These are phyloP conservation scores for Tryphoninae sp. DNA, from an alignment of 2,888 invertebrate species.

Conservation along the genomic window DNA sequence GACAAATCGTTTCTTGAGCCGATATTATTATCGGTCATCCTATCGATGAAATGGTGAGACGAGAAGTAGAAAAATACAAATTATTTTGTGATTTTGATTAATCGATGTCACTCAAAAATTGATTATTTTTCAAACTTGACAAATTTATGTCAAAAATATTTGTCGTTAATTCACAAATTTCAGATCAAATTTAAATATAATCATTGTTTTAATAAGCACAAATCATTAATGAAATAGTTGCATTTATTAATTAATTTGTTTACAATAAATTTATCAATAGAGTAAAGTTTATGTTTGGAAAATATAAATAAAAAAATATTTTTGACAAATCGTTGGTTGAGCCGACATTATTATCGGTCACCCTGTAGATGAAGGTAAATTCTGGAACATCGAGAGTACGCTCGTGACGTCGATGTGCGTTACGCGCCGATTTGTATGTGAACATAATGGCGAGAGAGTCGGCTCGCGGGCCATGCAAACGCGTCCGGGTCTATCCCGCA, in stretches of 20 bases:
- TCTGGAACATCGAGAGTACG: conserved; percentile 2
- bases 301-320: neutral
- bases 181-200: too few species aligned
- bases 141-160: neutral
- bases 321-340: neutral
- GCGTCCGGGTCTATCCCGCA: conserved; percentile 44
- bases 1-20: neutral
- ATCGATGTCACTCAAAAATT: neutral
- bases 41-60: neutral
- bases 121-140: neutral
- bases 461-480: conserved; percentile 2
- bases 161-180: neutral
- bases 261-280: neutral
- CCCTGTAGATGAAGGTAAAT: conserved; percentile 14
- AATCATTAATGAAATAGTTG: too few species aligned
- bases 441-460: conserved; percentile 20
- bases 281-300: neutral
- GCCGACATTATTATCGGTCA: neutral
- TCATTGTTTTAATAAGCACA: too few species aligned
- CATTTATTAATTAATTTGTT: too few species aligned
- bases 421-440: conserved; percentile 14
- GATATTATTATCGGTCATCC: too few species aligned
- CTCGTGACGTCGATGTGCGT: neutral
- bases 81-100: neutral
- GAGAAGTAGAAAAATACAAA: neutral